phyloP scores from a whole-genome alignment of 2,888 invertebrate genomes.

The Imbricaverruca yamaguchii region DNA sequence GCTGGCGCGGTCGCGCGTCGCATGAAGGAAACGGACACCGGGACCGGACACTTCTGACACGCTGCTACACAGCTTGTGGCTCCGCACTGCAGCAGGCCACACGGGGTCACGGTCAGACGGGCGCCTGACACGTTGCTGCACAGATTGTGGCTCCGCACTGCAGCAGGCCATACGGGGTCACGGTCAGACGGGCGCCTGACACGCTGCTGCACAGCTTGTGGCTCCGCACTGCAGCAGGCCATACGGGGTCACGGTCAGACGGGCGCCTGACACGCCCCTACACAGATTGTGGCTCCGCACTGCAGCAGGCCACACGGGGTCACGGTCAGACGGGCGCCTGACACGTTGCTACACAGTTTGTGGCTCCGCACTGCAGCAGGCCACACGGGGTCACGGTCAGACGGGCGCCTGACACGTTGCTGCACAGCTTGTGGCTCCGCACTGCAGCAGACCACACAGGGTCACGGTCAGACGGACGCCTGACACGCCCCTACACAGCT shows the following conservation, averaged over 20 bases:
- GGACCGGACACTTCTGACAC: constrained; percentile 3
- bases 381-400: too few relatives aligned
- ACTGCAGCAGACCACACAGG: too few relatives aligned
- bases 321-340: not conserved
- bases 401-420: too few relatives aligned
- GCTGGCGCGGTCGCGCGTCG: not conserved
- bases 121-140: not conserved
- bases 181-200: not conserved
- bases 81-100: constrained; percentile 1
- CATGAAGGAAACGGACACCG: not conserved
- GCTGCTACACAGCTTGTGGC: constrained; percentile 2
- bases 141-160: not conserved
- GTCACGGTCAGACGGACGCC: too few relatives aligned
- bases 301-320: too few relatives aligned
- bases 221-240: not conserved
- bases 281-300: not conserved
- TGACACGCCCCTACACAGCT: constrained; percentile 9
- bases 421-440: too few relatives aligned
- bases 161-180: not conserved
- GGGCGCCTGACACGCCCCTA: not conserved
- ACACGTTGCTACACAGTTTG: too few relatives aligned
- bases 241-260: not conserved
- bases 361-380: too few relatives aligned
- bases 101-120: not conserved
- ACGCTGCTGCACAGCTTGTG: not conserved